Base-by-base conservation (phyloP, 2,797 vertebrate species). In the Sebastes taczanowskii region DNA sequence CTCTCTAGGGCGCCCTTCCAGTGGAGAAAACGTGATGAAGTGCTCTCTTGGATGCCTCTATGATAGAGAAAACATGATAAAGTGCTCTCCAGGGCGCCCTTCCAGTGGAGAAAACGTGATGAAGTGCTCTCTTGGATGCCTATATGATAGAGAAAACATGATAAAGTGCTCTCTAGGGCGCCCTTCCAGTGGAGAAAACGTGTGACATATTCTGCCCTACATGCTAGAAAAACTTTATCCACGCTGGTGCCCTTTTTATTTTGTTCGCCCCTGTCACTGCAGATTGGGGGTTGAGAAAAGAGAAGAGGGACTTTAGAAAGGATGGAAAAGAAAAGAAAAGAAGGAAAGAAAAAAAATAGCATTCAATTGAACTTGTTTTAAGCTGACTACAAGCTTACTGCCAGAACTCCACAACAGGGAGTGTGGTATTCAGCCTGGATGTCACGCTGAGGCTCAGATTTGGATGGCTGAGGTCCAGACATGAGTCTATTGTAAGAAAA, bases 341-440 rank as follows among this genome's bases (percentile, higher is more conserved):
- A 63, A 34, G n/a, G 38, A 49, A 55, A 71, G 58, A 63, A 14
- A 29, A 53, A 23, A 46, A 49, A 1, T 3, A 13, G 23, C 3
- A 59, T 49, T 55, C 2, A 42, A 2, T 25, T 63, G 1, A 69
- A 53, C n/a, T 53, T 75, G 30, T 77, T 27, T 27, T 69, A 13
- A 73, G 52, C 7, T 68, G 55, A 74, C 27, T 9, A 9, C 6
- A 53, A 52, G 67, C 91, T 94, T 93, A 94, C 93, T 92, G 76
- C 93, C 92, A 94, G 25, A 93, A 95, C 85, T 94, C 93, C 72
- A 89, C 80, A 74, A 92, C 92, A 22, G 93, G 89, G 55, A 92
- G 90, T 25, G 92, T 91, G 7, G 55, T 71, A 77, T 94, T 94
- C 52, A 64, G 11, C 61, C 64, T 75, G 55, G 69, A 53, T 5